Evolutionary conservation across 2,797 vertebrate species (phyloP).

Genomic region (Acanthurus leucopareius): DNA sequence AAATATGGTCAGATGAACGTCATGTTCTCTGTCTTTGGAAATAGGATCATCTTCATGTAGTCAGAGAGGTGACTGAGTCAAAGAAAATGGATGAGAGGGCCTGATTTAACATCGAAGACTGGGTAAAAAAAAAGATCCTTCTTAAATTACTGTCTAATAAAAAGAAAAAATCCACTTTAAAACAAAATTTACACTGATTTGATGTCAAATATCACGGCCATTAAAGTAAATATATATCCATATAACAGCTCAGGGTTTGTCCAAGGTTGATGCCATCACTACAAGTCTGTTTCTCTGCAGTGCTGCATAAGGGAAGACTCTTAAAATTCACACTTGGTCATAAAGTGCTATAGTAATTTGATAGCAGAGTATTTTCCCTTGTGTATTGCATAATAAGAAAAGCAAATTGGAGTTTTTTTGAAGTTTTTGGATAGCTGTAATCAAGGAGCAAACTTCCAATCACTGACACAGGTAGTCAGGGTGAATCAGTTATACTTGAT

Average conservation of each 20-base stretch:
- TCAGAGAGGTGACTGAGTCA: neutral
- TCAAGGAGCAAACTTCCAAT: neutral
- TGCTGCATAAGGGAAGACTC: neutral
- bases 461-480: neutral
- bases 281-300: constrained; percentile 44
- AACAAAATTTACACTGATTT: constrained; percentile 18
- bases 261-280: constrained; percentile 51
- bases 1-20: neutral
- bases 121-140: fast-evolving
- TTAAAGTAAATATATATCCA: constrained; percentile 5
- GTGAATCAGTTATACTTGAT: constrained; percentile 1
- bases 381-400: neutral
- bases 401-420: neutral
- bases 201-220: neutral
- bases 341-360: neutral
- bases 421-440: neutral
- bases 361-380: neutral
- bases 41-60: fast-evolving
- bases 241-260: constrained; percentile 19
- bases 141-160: neutral
- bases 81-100: neutral
- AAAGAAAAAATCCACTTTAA: constrained; percentile 13
- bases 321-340: neutral
- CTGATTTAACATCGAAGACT: constrained; percentile 9
- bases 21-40: neutral